These are phyloP conservation scores for Myotis myotis DNA, from an alignment of 2,797 vertebrate genomes.

Conservation along the genomic window DNA sequence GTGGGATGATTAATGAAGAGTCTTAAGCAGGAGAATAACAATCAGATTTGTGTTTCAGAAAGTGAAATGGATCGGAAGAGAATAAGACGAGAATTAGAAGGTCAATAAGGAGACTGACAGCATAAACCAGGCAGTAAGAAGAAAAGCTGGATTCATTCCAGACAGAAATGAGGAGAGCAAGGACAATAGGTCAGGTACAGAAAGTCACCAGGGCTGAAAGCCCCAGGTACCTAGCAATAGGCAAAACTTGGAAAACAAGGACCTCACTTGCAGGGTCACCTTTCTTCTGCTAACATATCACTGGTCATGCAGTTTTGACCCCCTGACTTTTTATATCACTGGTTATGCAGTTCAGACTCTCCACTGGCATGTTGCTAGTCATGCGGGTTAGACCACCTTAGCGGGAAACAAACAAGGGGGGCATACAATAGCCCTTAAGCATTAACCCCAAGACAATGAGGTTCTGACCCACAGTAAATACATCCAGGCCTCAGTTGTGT, in stretches of 20 bases:
- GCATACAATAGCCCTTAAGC: background rate
- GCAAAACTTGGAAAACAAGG: background rate
- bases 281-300: background rate
- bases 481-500: background rate
- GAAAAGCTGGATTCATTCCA: background rate
- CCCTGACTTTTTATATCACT: background rate
- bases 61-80: constrained; percentile 9
- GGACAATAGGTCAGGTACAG: background rate
- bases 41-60: constrained; percentile 37
- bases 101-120: background rate
- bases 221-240: background rate
- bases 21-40: constrained; percentile 33
- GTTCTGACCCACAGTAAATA: background rate
- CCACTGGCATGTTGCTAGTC: background rate
- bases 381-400: background rate
- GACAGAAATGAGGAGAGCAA: background rate
- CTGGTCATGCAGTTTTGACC: background rate
- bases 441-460: background rate
- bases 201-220: background rate
- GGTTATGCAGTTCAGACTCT: background rate
- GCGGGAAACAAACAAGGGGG: background rate
- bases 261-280: background rate
- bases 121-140: background rate
- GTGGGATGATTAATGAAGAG: constrained; percentile 25
- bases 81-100: background rate